Evolutionary conservation across 2,888 invertebrate genomes (phyloP), one percentile per base, ranked within the genome.

Genomic region (Drosophila infuscata): DNA sequence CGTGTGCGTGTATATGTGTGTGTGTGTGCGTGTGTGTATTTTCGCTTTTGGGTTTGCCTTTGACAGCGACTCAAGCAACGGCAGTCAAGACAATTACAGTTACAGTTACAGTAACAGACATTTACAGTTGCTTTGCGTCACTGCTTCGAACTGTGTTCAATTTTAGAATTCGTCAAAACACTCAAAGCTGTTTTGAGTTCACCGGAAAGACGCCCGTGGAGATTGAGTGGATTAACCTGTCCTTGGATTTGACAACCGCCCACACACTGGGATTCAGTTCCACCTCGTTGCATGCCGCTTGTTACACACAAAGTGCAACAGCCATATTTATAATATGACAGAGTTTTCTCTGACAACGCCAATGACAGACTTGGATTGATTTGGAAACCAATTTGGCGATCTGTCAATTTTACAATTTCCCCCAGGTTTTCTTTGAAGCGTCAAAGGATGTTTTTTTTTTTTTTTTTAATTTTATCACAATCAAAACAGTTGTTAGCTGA

Each of bases 121-220:
- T 62, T 73, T 67, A 41, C 56, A 41, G 52, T 49, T 56, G 60
- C 53, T 53, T 77, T 48, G 46, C 60, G 25, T 46, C 46, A 25
- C 46, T 25, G 25, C 25, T 25, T 25, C 25, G 25, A 25, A 25
- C 25, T 17, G 36, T 36, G 46, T 64, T 57, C 56, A 32, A 43
- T 25, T 29, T 53, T n/a, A 15, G 30, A 32, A 29, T 25, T 36
- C 41, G 48, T 25, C 54, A 43, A 70, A 60, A n/a, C 69, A 56
- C 69, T 56, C 65, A 38, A 64, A 65, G 53, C 25, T 54, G 46
- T 36, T 64, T 61, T 33, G 54, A 41, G 41, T 20, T 12, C 1
- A 33, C 0, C 12, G 38, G 25, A 36, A 20, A 9, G 41, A 17
- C 25, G 15, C 8, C 46, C 7, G 25, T 8, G 15, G 25, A 5